These are phyloP conservation scores for Calidris pygmaea DNA, from an alignment of 2,113 vertebrate genomes.

Conservation along the genomic window DNA sequence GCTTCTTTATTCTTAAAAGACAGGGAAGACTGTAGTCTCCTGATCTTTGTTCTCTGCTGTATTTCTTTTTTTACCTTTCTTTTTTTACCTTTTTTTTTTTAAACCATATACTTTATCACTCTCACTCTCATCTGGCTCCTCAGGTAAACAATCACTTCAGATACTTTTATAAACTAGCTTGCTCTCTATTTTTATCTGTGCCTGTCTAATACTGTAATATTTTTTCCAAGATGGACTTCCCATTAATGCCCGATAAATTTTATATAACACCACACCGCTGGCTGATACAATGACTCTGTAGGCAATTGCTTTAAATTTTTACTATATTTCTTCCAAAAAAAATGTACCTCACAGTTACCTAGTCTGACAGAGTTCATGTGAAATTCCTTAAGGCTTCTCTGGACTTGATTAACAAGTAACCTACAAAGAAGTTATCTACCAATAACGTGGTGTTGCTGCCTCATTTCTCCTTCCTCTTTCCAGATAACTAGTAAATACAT, in stretches of 20 bases:
- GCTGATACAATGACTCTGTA: not conserved
- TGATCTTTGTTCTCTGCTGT: not conserved
- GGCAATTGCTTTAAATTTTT: not conserved
- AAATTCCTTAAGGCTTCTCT: slow-evolving; percentile 16
- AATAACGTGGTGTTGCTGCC: not conserved
- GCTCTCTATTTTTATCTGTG: not conserved
- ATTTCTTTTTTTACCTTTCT: not conserved
- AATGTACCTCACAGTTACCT: not conserved
- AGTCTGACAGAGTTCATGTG: not conserved
- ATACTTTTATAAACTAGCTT: not conserved
- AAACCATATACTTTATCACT: not conserved
- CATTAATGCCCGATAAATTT: not conserved
- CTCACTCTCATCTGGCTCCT: not conserved
- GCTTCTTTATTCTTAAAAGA: not conserved
- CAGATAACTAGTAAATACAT: slow-evolving; percentile 33
- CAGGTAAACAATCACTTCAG: not conserved
- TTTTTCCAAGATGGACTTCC: not conserved
- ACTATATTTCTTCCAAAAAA: not conserved
- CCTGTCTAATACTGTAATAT: not conserved
- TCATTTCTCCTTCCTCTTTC: slow-evolving; percentile 30
- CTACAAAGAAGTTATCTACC: not conserved
- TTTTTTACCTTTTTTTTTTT: not conserved
- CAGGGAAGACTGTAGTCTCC: not conserved
- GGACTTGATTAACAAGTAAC: slow-evolving; percentile 39
- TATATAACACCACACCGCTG: not conserved